phyloP scores from a whole-genome alignment of 2,888 invertebrate species.

The Tenthredo scrophulariae region DNA sequence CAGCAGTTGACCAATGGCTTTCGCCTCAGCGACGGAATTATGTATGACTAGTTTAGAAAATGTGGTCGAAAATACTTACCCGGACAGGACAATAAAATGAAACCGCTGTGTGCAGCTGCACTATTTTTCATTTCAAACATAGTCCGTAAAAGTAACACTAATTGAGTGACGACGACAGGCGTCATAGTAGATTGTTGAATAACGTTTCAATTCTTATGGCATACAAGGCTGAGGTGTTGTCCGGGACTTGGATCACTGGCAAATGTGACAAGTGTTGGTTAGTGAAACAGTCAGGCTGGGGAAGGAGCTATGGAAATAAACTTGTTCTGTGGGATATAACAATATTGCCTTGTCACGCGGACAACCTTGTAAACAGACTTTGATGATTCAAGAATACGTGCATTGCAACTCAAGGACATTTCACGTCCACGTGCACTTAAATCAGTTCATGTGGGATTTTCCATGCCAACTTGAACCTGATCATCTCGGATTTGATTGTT shows the following conservation, averaged over 20 bases:
- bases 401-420: too few species aligned
- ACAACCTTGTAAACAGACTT: too few species aligned
- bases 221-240: background rate
- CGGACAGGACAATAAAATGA: background rate
- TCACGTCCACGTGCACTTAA: too few species aligned
- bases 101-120: background rate
- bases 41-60: background rate
- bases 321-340: too few species aligned
- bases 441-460: too few species aligned
- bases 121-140: background rate
- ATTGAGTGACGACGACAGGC: background rate
- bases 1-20: background rate
- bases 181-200: background rate
- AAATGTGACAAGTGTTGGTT: background rate
- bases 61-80: background rate
- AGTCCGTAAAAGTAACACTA: background rate
- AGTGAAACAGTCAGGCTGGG: background rate
- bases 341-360: too few species aligned
- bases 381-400: too few species aligned
- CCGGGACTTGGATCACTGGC: too few species aligned
- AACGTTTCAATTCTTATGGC: background rate
- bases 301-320: background rate
- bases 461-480: too few species aligned
- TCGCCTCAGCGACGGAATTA: background rate
- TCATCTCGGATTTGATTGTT: too few species aligned